A percentile compares a stretch with the other conserved stretches of the same genome.
Conservation (phyloP, 2,113 vertebrate species). For the Delphinapterus leucas region DNA sequence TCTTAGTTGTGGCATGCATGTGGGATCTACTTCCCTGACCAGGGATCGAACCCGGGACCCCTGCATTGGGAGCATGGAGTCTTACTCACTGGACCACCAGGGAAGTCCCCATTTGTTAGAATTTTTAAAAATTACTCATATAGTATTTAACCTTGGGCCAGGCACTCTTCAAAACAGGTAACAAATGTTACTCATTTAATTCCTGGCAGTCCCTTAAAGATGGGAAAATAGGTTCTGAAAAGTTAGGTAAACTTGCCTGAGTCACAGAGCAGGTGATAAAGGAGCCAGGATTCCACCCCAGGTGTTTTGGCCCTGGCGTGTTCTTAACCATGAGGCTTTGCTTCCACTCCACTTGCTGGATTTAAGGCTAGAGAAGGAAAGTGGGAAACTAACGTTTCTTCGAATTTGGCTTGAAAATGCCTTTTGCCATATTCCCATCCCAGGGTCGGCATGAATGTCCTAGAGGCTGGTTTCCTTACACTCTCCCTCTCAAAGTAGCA, state of each 20-base stretch:
- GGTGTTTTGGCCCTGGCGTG: not conserved
- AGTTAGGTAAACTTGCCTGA: not conserved
- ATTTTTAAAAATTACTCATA: not conserved
- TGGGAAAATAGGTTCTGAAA: not conserved
- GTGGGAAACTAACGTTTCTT: not conserved
- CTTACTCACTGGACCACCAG: no score
- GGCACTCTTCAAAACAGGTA: not conserved
- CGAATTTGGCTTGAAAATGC: not conserved
- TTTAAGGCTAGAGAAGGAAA: not conserved
- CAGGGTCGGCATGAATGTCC: no score
- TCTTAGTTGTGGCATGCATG: no score
- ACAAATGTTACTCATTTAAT: not conserved
- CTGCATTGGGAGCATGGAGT: no score
- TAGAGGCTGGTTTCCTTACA: not conserved
- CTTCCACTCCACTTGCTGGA: not conserved
- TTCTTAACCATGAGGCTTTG: not conserved
- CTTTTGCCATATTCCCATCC: fast-evolving
- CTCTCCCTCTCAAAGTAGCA: not conserved
- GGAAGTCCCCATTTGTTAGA: not conserved
- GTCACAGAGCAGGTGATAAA: not conserved
- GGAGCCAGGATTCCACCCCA: not conserved
- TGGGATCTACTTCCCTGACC: no score
- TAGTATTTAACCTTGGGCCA: not conserved
- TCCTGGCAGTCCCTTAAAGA: not conserved
- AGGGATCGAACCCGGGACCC: no score